Evolutionary conservation across 2,888 invertebrate species (phyloP).

Genomic region (Spatulosminthurus flaviceps): DNA sequence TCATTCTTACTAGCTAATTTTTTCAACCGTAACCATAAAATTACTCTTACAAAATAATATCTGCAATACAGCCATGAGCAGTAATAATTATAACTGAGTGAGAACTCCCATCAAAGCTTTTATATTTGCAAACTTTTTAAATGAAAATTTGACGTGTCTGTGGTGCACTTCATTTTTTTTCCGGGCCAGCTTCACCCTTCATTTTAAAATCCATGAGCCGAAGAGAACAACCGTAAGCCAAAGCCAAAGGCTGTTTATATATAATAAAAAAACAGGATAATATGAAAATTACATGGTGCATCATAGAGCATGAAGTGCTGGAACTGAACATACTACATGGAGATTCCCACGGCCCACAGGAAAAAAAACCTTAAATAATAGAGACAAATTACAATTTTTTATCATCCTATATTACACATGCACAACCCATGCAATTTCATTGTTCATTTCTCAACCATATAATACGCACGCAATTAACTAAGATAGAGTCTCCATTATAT

Average conservation of each 20-base stretch:
- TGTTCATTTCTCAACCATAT: not conserved
- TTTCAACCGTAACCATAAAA: too few species aligned
- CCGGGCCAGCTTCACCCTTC: not conserved
- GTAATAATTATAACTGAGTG: too few species aligned
- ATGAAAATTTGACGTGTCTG: too few species aligned
- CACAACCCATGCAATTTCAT: not conserved
- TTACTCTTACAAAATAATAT: too few species aligned
- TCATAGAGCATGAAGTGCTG: not conserved
- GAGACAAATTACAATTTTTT: slow-evolving; percentile 25
- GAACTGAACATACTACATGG: not conserved
- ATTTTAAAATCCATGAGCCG: not conserved
- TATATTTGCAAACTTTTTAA: too few species aligned
- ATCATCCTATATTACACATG: not conserved
- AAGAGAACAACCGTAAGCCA: not conserved
- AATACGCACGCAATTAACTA: not conserved
- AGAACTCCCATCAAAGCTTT: too few species aligned
- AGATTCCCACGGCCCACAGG: slow-evolving; percentile 10
- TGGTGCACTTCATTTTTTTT: not conserved
- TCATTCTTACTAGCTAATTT: too few species aligned
- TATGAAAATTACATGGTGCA: not conserved
- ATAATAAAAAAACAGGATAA: not conserved
- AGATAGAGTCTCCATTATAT: too few species aligned
- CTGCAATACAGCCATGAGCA: too few species aligned
- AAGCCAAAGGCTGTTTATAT: not conserved
- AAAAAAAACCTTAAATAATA: slow-evolving; percentile 18